Evolutionary conservation across 2,113 vertebrate genomes (phyloP).

Genomic region (Sitta europaea): DNA sequence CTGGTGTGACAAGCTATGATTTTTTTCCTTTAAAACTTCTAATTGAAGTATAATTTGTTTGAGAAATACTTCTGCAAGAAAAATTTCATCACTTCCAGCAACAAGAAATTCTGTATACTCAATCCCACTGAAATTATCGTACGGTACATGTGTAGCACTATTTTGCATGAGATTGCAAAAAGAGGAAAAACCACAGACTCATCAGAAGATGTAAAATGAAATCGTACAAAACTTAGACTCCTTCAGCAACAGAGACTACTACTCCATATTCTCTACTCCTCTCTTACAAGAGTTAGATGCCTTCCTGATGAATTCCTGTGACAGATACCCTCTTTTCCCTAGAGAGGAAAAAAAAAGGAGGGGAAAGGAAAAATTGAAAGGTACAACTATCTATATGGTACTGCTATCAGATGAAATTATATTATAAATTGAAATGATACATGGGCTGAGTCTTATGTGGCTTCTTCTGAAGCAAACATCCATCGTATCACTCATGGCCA

Average conservation of each 20-base stretch:
- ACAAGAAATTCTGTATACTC: background rate
- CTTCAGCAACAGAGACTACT: background rate
- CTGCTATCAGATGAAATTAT: background rate
- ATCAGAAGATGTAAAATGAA: background rate
- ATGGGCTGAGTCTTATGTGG: rapidly evolving
- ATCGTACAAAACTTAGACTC: too few species aligned
- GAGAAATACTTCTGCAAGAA: background rate
- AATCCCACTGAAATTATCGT: background rate
- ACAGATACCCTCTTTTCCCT: background rate
- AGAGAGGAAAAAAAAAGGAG: background rate
- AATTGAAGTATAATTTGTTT: too few species aligned
- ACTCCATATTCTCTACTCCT: background rate
- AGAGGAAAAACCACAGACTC: background rate
- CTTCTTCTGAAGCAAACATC: background rate
- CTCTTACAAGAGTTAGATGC: background rate
- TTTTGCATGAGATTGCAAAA: background rate
- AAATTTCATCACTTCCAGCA: background rate
- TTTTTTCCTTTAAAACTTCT: too few species aligned
- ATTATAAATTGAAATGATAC: background rate
- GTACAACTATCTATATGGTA: background rate
- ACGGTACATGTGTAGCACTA: background rate
- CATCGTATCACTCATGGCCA: background rate
- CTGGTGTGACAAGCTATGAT: too few species aligned
- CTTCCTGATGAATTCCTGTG: background rate
- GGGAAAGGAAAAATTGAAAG: background rate